Percentiles rank a stretch among this genome's conserved stretches.
phyloP scores from a whole-genome alignment of 2,888 invertebrate species.

The Congeria kusceri region DNA sequence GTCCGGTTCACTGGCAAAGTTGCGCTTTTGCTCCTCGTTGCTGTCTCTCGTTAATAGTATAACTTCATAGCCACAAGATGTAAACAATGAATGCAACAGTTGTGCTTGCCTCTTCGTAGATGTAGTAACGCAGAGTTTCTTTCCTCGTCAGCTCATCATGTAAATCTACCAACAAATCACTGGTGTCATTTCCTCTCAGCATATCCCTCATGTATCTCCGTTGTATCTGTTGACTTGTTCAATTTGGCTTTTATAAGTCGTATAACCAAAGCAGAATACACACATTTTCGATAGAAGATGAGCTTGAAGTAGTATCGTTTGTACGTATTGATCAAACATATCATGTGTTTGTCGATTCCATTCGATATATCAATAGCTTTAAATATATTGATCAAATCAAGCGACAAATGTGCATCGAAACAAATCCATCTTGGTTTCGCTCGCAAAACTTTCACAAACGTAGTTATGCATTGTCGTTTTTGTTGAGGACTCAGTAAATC shows the following conservation, averaged over 20 bases:
- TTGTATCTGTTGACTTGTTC: not conserved
- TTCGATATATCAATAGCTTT: conserved; percentile 8
- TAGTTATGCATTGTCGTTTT: not conserved
- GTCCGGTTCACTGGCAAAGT: too few species aligned
- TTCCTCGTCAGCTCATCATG: not conserved
- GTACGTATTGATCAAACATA: too few species aligned
- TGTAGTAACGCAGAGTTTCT: conserved; percentile 9
- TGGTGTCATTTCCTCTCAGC: not conserved
- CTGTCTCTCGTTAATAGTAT: too few species aligned
- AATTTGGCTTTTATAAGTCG: conserved; percentile 1
- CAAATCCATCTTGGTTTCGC: conserved; percentile 22
- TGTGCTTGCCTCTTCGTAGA: conserved; percentile 5
- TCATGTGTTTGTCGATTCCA: not conserved
- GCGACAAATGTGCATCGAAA: too few species aligned
- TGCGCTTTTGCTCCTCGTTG: too few species aligned
- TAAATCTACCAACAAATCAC: too few species aligned
- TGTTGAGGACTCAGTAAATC: not conserved
- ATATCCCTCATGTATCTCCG: not conserved
- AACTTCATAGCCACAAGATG: conserved; percentile 3
- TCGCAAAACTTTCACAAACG: conserved; percentile 8
- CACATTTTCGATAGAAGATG: conserved; percentile 16
- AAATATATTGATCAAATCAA: conserved; percentile 11
- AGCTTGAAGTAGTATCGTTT: conserved; percentile 1
- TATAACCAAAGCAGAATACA: not conserved
- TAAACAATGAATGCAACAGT: not conserved